phyloP scores from a whole-genome alignment of 2,113 vertebrate species.

The Rhynchomys soricoides region DNA sequence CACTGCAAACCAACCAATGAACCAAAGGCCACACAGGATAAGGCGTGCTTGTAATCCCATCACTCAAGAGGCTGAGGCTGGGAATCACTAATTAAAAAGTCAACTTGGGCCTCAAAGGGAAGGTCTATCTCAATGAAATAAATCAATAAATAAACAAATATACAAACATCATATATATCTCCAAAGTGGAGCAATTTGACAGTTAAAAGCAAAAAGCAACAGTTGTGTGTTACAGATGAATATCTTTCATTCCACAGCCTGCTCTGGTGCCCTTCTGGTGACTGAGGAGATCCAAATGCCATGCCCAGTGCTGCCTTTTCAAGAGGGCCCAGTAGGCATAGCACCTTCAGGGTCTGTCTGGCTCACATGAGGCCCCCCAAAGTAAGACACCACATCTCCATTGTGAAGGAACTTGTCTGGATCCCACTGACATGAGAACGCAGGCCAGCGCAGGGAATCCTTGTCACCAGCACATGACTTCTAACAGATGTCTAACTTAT shows the following conservation, averaged over 20 bases:
- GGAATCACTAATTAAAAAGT: background rate
- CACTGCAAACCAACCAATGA: background rate
- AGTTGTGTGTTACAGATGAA: background rate
- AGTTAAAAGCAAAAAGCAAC: background rate
- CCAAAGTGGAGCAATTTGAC: background rate
- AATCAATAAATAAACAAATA: background rate
- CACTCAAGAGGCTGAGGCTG: background rate
- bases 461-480: background rate
- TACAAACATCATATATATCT: background rate
- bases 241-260: background rate
- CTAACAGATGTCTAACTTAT: slow-evolving; percentile 47
- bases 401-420: background rate
- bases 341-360: background rate
- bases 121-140: background rate
- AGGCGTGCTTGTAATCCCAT: background rate
- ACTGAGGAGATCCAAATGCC: background rate
- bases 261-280: background rate
- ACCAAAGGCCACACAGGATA: background rate
- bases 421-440: background rate
- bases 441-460: slow-evolving; percentile 20
- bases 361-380: background rate
- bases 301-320: background rate
- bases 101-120: background rate
- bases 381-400: background rate
- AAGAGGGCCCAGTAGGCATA: background rate